phyloP scores from a whole-genome alignment of 2,797 vertebrate genomes.

The Premnoplex brunnescens region DNA sequence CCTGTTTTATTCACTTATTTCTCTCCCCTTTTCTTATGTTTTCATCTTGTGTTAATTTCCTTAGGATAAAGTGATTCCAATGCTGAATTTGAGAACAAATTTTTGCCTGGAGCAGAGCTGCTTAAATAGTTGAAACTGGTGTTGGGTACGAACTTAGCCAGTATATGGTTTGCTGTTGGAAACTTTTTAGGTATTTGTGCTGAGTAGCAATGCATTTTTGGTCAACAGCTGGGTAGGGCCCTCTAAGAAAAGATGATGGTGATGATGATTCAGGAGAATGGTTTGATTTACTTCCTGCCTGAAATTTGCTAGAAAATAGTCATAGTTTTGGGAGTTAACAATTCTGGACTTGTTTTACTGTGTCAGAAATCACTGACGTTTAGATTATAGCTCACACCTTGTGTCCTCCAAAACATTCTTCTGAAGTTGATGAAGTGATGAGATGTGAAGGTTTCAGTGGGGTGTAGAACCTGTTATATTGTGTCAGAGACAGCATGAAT shows the following conservation, averaged over 20 bases:
- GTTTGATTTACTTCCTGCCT: background rate
- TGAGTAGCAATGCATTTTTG: background rate
- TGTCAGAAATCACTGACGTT: background rate
- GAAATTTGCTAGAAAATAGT: background rate
- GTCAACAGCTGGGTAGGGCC: background rate
- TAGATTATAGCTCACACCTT: background rate
- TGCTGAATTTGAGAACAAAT: background rate
- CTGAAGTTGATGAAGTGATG: background rate
- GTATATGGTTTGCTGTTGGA: background rate
- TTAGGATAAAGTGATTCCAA: background rate
- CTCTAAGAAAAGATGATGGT: background rate
- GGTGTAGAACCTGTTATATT: background rate
- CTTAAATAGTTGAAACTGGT: background rate
- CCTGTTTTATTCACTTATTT: background rate
- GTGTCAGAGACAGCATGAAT: accelerated
- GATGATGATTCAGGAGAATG: background rate
- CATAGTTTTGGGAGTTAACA: background rate
- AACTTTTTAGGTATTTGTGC: background rate
- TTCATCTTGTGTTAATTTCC: background rate
- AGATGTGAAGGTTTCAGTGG: background rate
- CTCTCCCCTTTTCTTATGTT: background rate
- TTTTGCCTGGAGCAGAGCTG: background rate
- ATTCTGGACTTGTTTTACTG: background rate
- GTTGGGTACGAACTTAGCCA: background rate
- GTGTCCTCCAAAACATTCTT: background rate